Percentiles rank a stretch among this genome's conserved stretches.
phyloP scores from a whole-genome alignment of 2,113 vertebrate species.

The Mus musculus region DNA sequence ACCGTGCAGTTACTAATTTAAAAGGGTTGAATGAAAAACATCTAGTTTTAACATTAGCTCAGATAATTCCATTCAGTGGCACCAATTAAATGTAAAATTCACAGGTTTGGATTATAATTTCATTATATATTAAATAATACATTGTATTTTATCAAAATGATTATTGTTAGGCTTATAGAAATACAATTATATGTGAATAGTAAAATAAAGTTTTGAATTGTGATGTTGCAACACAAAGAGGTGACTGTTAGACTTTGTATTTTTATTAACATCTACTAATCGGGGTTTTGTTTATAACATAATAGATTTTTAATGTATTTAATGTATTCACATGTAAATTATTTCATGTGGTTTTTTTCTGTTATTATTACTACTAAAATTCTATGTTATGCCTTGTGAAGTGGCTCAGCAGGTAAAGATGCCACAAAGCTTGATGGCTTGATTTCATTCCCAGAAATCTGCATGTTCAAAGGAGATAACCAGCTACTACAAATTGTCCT shows the following conservation, averaged over 20 bases:
- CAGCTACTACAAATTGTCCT: not conserved
- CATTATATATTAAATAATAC: not conserved
- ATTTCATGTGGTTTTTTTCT: not conserved
- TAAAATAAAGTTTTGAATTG: not conserved
- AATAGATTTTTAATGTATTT: not conserved
- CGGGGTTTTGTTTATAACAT: not conserved
- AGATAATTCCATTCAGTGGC: not conserved
- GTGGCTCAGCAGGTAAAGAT: not conserved
- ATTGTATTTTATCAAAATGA: not conserved
- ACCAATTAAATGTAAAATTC: not conserved
- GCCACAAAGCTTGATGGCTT: not conserved
- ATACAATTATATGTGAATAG: not conserved
- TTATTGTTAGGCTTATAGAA: constrained; percentile 2
- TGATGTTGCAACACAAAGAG: not conserved
- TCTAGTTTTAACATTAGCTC: not conserved
- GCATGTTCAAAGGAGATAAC: not conserved
- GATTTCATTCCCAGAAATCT: not conserved
- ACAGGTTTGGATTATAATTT: not conserved
- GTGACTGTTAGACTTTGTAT: not conserved
- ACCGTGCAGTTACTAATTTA: not conserved
- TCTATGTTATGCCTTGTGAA: not conserved
- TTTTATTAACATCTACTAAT: not conserved
- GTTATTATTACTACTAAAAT: not conserved
- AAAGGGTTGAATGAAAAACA: not conserved
- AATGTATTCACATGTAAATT: not conserved